These are phyloP conservation scores for Diglossa cyanea DNA, from an alignment of 2,797 vertebrate species.

Conservation along the genomic window DNA sequence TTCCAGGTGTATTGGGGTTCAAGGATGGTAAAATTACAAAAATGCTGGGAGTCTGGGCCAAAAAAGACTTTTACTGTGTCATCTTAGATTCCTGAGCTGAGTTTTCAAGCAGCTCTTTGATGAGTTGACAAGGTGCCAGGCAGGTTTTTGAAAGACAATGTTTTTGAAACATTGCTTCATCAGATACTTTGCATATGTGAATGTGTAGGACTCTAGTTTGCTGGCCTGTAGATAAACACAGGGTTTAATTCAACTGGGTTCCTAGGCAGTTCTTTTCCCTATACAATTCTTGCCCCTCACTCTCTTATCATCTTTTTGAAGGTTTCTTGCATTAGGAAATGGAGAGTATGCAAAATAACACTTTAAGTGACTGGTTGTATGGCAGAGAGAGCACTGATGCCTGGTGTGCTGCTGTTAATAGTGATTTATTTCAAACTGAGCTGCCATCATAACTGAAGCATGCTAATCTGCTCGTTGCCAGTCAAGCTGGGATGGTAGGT, in stretches of 20 bases:
- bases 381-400: background rate
- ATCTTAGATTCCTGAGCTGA: background rate
- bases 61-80: background rate
- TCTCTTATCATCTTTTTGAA: background rate
- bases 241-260: background rate
- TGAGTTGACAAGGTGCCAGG: background rate
- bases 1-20: background rate
- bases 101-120: background rate
- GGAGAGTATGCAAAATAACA: background rate
- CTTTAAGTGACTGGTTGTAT: background rate
- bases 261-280: background rate
- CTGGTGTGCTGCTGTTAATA: background rate
- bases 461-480: slow-evolving; percentile 42
- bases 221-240: background rate
- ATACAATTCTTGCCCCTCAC: background rate
- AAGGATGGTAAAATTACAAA: background rate
- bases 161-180: background rate
- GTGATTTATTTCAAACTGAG: slow-evolving; percentile 7
- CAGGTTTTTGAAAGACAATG: background rate
- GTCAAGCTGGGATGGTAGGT: slow-evolving; percentile 46
- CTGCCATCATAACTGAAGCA: slow-evolving; percentile 1
- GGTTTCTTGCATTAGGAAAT: background rate
- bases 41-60: rapidly evolving
- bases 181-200: background rate
- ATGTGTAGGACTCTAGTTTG: background rate